These are phyloP conservation scores for Sturnira hondurensis DNA, from an alignment of 2,113 vertebrate species.

Conservation along the genomic window DNA sequence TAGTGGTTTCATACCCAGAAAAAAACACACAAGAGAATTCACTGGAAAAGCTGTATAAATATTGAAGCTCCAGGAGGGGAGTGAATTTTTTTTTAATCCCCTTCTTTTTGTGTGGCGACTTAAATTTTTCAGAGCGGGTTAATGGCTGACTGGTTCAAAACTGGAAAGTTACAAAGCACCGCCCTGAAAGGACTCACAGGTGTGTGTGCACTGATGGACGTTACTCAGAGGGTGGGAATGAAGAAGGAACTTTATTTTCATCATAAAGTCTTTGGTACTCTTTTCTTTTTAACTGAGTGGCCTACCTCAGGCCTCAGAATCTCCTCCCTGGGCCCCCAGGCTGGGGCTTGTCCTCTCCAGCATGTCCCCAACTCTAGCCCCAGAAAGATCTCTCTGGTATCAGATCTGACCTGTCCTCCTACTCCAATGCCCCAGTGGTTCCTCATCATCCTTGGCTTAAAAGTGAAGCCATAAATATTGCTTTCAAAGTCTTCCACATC, in stretches of 20 bases:
- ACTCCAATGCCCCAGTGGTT: background rate
- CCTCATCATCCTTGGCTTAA: background rate
- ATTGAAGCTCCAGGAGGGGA: background rate
- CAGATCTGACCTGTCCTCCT: background rate
- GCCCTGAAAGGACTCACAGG: background rate
- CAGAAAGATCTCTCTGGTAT: background rate
- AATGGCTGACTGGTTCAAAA: background rate
- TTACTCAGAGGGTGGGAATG: background rate
- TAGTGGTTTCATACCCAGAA: background rate
- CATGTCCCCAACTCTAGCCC: background rate
- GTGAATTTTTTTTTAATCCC: background rate
- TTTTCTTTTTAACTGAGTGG: background rate
- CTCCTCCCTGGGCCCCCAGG: background rate
- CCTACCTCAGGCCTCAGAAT: background rate
- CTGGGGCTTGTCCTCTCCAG: background rate
- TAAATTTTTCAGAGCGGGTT: background rate
- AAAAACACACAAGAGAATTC: background rate
- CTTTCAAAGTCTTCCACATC: background rate
- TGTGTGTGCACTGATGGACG: rapidly evolving
- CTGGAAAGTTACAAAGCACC: background rate
- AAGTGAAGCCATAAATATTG: background rate
- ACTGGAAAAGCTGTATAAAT: background rate
- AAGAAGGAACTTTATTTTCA: background rate
- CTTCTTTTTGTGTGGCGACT: background rate
- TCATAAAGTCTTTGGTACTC: background rate